Conservation (phyloP, 2,113 vertebrate species). For the Percina caprodes region DNA sequence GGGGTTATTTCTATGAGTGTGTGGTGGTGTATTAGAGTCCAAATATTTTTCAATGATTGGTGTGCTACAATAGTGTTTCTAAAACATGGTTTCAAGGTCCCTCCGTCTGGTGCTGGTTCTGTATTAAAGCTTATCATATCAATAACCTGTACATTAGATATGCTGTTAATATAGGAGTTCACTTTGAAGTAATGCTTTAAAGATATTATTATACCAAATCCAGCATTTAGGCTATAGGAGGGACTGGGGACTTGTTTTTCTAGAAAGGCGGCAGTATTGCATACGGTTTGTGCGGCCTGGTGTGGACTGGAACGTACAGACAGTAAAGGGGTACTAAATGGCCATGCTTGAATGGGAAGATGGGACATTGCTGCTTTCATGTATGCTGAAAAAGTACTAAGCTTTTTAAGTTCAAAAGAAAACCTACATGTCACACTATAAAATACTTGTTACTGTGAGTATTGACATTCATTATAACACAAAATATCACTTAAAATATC, state of each 20-base stretch:
- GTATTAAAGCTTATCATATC: slow-evolving; percentile 55
- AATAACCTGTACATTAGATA: slow-evolving; percentile 69
- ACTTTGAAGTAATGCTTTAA: slow-evolving; percentile 67
- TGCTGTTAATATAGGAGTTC: slow-evolving; percentile 62
- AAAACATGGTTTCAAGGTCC: slow-evolving; percentile 59
- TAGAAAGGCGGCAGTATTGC: slow-evolving; percentile 33
- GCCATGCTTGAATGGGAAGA: slow-evolving; percentile 64
- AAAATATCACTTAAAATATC: neutral
- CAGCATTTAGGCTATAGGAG: slow-evolving; percentile 62
- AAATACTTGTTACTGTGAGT: neutral
- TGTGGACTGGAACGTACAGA: slow-evolving; percentile 37
- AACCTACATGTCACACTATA: neutral
- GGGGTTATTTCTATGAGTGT: slow-evolving; percentile 57
- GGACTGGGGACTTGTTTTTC: slow-evolving; percentile 44
- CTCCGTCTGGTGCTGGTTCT: slow-evolving; percentile 68
- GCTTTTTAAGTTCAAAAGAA: slow-evolving; percentile 13
- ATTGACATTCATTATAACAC: neutral
- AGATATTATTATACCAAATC: slow-evolving; percentile 66
- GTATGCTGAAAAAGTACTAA: neutral
- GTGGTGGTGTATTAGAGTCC: slow-evolving; percentile 64
- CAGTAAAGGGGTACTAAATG: slow-evolving; percentile 32
- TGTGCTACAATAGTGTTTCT: slow-evolving; percentile 71
- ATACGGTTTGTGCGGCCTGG: slow-evolving; percentile 44
- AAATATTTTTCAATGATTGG: slow-evolving; percentile 68
- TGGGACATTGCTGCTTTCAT: slow-evolving; percentile 18